Percentiles rank a stretch among this genome's conserved stretches.
Evolutionary conservation across 2,888 invertebrate genomes (phyloP).

Genomic region (Euzophera pinguis): DNA sequence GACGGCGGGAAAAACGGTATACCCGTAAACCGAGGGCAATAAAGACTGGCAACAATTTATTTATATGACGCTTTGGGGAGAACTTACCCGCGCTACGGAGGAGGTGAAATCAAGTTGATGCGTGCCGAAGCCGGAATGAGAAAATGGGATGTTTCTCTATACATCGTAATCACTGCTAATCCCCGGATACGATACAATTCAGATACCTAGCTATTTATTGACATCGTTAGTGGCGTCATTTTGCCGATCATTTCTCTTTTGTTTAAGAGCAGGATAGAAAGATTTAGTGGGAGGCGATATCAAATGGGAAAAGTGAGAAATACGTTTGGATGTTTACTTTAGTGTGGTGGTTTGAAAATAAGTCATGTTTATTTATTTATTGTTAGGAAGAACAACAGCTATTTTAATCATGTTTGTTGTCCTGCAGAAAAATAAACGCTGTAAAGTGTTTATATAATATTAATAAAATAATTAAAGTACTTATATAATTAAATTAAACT

Average conservation of each 20-base stretch:
- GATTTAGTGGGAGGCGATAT: neutral
- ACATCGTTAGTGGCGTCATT: conserved; percentile 12
- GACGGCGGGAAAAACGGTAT: conserved; percentile 63
- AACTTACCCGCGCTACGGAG: conserved; percentile 67
- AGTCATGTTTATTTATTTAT: too few relatives aligned
- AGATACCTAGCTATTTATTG: conserved; percentile 26
- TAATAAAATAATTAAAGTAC: too few relatives aligned
- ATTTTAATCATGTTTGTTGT: too few relatives aligned
- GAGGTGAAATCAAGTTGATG: conserved; percentile 74
- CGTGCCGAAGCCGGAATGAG: conserved; percentile 55
- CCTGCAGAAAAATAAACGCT: too few relatives aligned
- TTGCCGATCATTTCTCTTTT: conserved; percentile 3
- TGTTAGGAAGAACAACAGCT: too few relatives aligned
- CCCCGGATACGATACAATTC: conserved; percentile 40
- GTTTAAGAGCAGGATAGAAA: neutral
- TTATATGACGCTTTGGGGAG: conserved; percentile 77
- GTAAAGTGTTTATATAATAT: too few relatives aligned
- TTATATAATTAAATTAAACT: too few relatives aligned
- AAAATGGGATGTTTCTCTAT: conserved; percentile 53
- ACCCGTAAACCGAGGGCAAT: conserved; percentile 66
- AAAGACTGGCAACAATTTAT: conserved; percentile 78
- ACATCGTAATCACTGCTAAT: conserved; percentile 48
- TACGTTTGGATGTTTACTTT: too few relatives aligned
- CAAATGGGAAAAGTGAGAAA: too few relatives aligned
- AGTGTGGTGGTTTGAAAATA: too few relatives aligned